These are phyloP conservation scores for Scopus umbretta DNA, from an alignment of 2,113 vertebrate species.

Conservation along the genomic window DNA sequence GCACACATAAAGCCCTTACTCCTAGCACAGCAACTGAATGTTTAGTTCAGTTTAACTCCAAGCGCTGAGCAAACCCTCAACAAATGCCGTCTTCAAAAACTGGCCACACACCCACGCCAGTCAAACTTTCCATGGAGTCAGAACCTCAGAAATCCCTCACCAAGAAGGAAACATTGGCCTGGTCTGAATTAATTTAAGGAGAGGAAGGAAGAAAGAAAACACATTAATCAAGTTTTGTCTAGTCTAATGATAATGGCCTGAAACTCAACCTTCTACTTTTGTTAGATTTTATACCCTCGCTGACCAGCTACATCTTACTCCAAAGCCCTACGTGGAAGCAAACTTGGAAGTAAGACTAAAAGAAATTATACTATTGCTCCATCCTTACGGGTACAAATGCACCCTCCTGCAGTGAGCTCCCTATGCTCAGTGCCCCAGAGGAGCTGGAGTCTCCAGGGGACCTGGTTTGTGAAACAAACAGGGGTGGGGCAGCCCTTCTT, in stretches of 20 bases:
- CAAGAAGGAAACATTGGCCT: neutral
- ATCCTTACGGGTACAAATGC: neutral
- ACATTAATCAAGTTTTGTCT: slow-evolving; percentile 8
- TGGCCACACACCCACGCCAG: neutral
- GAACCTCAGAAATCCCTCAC: slow-evolving; percentile 11
- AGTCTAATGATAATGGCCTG: neutral
- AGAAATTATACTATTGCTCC: neutral
- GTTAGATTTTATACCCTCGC: neutral
- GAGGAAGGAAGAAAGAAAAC: neutral
- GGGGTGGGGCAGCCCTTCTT: neutral
- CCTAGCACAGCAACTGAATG: neutral
- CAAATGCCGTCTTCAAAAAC: neutral
- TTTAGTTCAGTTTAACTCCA: neutral
- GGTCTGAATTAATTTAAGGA: neutral
- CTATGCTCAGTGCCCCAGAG: neutral
- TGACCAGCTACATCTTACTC: neutral
- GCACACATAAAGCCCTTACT: neutral
- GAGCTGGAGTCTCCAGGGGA: neutral
- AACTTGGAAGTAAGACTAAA: neutral
- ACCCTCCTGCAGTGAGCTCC: neutral
- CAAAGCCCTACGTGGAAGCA: neutral
- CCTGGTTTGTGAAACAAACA: neutral
- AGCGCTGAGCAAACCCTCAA: neutral
- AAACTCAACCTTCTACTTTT: neutral
- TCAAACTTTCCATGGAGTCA: slow-evolving; percentile 57